A percentile compares a stretch with the other conserved stretches of the same genome.
Evolutionary conservation across 2,888 invertebrate species (phyloP).

Genomic region (Cremastinae sp.): DNA sequence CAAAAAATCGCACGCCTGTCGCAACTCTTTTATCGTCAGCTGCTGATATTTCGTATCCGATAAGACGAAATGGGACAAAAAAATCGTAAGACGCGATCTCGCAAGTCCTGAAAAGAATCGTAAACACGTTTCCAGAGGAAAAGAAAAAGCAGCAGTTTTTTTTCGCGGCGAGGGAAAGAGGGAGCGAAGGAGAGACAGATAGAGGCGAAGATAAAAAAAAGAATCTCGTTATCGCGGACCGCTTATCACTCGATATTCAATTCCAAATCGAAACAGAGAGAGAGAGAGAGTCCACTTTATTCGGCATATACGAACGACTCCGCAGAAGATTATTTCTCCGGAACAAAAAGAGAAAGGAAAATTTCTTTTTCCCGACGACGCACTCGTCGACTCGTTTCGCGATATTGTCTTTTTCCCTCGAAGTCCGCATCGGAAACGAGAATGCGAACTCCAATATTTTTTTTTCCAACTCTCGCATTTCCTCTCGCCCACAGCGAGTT

Average conservation of each 20-base stretch:
- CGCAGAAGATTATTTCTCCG: background rate
- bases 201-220: constrained; percentile 2
- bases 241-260: constrained; percentile 9
- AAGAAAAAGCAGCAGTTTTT: background rate
- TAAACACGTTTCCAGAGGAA: background rate
- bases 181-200: background rate
- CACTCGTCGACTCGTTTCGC: too few species aligned
- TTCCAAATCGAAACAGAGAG: too few species aligned
- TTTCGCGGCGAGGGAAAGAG: background rate
- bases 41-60: constrained; percentile 2
- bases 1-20: background rate
- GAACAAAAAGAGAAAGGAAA: background rate
- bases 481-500: background rate
- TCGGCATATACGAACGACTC: too few species aligned
- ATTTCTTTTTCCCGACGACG: too few species aligned
- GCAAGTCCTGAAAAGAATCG: constrained; percentile 2
- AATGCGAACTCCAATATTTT: too few species aligned
- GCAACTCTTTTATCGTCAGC: constrained; percentile 1
- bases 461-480: too few species aligned
- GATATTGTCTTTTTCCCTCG: too few species aligned
- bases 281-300: too few species aligned
- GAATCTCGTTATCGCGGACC: background rate
- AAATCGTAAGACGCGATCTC: background rate
- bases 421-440: too few species aligned
- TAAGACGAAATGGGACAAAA: constrained; percentile 8